Evolutionary conservation across 2,797 vertebrate species (phyloP), one percentile per base, ranked within the genome.

Genomic region (Enteromius mattozi): DNA sequence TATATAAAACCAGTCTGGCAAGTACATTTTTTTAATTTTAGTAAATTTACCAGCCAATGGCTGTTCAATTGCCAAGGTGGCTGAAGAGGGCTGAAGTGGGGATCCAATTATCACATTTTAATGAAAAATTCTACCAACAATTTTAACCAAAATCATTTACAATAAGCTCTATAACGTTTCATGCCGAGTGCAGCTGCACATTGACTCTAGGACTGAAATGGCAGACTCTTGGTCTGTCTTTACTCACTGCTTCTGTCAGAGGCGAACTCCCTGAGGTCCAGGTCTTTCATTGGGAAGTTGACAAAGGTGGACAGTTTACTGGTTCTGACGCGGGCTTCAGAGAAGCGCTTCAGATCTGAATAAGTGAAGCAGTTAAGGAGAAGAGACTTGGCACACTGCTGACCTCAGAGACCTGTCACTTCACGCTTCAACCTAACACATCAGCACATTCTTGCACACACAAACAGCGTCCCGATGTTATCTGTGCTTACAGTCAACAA

Each of bases 221-320:
- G 27, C 30, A 66, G 61, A 33, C 14, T 66, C 42, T 47, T 66
- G n/a, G 9, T 42, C 40, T 21, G 27, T 54, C 24, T 21, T n/a
- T n/a, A 95, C 98, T 98, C 89, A 99, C 98, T 95, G 95, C 96
- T 97, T 95, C 92, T 96, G 91, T 97, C 97, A 0, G 98, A 97
- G 86, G 97, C 95, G 33, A 99, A 98, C 91, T 99, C 98, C 91
- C 97, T 94, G 78, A 99, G 95, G 92, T 99, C 97, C 70, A 99
- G 95, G 88, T 99, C 97, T 92, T 97, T 97, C 92, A 99, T 93
- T 3, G 97, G 97, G 91, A 99, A 99, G 92, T 96, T 98, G 83
- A 99, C 96, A 45, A 97, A 99, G 1, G 98, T 97, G 88, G 97
- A 97, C 90, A 99, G 96, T 92, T 99, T 99, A 95, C 97, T 98